Evolutionary conservation across 2,113 vertebrate species (phyloP), one percentile per base, ranked within the genome.

Genomic region (Ageneiosus marmoratus): DNA sequence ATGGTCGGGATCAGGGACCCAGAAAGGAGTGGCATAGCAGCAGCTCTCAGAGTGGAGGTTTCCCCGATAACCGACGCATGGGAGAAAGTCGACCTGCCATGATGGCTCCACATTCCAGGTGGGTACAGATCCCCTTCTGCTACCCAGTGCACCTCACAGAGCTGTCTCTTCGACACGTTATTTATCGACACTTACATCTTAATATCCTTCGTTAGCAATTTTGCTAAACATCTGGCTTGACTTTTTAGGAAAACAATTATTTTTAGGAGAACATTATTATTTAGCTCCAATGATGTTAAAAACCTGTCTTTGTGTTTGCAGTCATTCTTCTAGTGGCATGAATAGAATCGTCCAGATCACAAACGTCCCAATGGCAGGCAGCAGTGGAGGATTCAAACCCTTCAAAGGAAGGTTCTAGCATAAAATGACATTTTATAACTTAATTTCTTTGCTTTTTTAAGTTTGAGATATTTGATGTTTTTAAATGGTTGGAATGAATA

Each of bases 301-400:
- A 44, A 15, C 24, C 1, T 50, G 46, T 22, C 0, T 73, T 4
- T 79, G 63, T 90, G 75, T 90, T 86, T 86, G 84, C 92, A 98
- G 96, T 91, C 97, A 96, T 87, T 97, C 94, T 8, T 93, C 96
- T 0, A 94, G 96, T 77, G 96, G 96, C 86, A 95, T 99, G 89
- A 98, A 96, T 93, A 94, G 97, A 92, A 96, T 99, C 91, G 97
- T 98, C 91, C 97, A 97, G 92, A 98, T 99, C 90, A 96, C 96
- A 84, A 97, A 95, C 91, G 97, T 92, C 93, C 95, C 97, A 85
- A 93, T 98, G 92, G 92, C 94, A 73, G 93, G 96, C 74, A 94
- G 96, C 90, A 96, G 94, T 83, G 94, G 96, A 24, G 96, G 96
- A 92, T 99, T 98, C 93, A 99, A 99, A 90, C 91, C 96, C 78